phyloP scores from a whole-genome alignment of 2,888 invertebrate species.

The Agrochola litura region DNA sequence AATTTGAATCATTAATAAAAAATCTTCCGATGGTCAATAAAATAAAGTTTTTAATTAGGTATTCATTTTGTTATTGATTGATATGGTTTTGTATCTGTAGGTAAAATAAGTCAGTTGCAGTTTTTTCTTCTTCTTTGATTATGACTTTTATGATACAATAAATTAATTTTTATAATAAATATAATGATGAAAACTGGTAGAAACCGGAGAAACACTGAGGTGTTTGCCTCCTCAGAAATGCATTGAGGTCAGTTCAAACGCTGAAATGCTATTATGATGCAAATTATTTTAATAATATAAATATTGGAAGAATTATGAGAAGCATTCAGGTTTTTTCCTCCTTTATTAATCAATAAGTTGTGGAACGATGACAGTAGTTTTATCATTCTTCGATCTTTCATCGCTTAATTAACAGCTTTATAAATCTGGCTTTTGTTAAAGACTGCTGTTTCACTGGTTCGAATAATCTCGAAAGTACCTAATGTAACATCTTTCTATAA shows the following conservation, averaged over 20 bases:
- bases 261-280: not conserved
- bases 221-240: not conserved
- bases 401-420: too few species aligned
- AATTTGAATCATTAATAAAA: too few species aligned
- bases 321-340: not conserved
- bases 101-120: too few species aligned
- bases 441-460: too few species aligned
- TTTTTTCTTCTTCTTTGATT: not conserved
- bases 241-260: not conserved
- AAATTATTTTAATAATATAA: not conserved
- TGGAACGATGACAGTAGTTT: too few species aligned
- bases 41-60: not conserved
- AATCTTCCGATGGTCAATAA: not conserved
- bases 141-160: constrained; percentile 1
- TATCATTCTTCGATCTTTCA: too few species aligned
- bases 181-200: not conserved
- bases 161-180: not conserved
- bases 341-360: not conserved
- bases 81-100: too few species aligned
- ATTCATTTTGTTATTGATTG: not conserved
- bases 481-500: too few species aligned
- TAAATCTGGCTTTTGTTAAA: too few species aligned
- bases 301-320: too few species aligned
- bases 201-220: not conserved
- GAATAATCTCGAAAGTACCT: too few species aligned